Conservation (phyloP, 1,140 invertebrate genomes). For the Temnothorax curvispinosus region DNA sequence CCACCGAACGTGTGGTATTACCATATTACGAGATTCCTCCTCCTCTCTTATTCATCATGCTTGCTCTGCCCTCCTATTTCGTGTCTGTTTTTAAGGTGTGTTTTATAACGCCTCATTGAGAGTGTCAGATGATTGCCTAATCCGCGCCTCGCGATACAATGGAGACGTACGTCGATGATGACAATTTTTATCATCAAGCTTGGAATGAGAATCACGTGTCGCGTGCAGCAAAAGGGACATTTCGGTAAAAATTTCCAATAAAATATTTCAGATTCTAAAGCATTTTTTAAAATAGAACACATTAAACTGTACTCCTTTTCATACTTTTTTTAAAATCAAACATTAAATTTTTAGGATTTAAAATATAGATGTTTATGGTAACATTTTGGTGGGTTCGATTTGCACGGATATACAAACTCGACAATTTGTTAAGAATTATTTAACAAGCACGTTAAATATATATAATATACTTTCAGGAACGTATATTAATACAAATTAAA, state of each 20-base stretch:
- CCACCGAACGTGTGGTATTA: conserved; percentile 67
- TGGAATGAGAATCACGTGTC: not conserved
- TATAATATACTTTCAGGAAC: not conserved
- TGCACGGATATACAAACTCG: not conserved
- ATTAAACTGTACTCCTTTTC: not conserved
- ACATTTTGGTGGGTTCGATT: not conserved
- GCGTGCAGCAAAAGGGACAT: not conserved
- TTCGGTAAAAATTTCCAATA: not conserved
- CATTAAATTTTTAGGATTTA: not conserved
- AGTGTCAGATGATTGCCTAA: conserved; percentile 53
- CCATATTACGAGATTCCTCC: conserved; percentile 68
- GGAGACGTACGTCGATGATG: not conserved
- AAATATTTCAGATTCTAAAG: not conserved
- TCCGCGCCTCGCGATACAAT: conserved; percentile 12
- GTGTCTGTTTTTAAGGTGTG: conserved; percentile 45
- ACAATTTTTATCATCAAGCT: conserved; percentile 5
- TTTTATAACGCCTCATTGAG: conserved; percentile 59
- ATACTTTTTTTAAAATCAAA: too few relatives aligned
- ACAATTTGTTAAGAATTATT: not conserved
- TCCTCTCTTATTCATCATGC: not conserved
- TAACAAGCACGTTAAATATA: not conserved
- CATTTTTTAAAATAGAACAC: not conserved
- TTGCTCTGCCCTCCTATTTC: conserved; percentile 16
- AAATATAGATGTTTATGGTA: not conserved
- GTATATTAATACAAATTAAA: conserved; percentile 6